Percentiles rank a stretch among this genome's conserved stretches.
These are phyloP conservation scores for Eulemur albifrons DNA, from an alignment of 2,797 vertebrate genomes.

Conservation along the genomic window DNA sequence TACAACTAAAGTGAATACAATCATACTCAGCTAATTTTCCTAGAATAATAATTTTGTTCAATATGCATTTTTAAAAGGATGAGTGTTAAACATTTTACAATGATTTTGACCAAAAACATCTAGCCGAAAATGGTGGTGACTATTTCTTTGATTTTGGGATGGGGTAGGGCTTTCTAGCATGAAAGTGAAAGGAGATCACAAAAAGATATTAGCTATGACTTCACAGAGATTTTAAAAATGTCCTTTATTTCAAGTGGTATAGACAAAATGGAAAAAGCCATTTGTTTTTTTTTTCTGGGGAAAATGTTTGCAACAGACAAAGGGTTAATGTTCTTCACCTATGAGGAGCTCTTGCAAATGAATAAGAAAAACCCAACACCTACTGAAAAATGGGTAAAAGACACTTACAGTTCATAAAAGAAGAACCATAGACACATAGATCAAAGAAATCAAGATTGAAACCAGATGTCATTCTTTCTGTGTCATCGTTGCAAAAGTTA, in stretches of 20 bases:
- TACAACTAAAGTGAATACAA: background rate
- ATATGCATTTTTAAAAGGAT: background rate
- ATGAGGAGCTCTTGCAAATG: background rate
- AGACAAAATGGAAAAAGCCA: background rate
- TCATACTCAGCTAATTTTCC: background rate
- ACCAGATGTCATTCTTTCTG: slow-evolving; percentile 8
- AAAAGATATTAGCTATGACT: background rate
- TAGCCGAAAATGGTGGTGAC: background rate
- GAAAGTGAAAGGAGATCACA: background rate
- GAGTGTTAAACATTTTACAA: background rate
- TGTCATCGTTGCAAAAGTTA: background rate
- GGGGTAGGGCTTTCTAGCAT: background rate
- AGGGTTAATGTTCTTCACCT: background rate
- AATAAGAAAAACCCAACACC: background rate
- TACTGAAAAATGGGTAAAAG: background rate
- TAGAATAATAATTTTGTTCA: background rate
- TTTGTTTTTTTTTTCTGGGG: slow-evolving; percentile 6
- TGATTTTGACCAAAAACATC: slow-evolving; percentile 2
- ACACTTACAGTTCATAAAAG: background rate
- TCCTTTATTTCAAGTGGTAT: background rate
- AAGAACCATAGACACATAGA: background rate
- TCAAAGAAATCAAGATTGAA: background rate
- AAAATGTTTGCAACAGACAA: background rate
- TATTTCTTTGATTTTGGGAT: slow-evolving; percentile 26
- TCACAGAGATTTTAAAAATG: background rate